Percentiles rank a stretch among this genome's conserved stretches.
phyloP scores from a whole-genome alignment of 2,888 invertebrate species.

The Carabus problematicus region DNA sequence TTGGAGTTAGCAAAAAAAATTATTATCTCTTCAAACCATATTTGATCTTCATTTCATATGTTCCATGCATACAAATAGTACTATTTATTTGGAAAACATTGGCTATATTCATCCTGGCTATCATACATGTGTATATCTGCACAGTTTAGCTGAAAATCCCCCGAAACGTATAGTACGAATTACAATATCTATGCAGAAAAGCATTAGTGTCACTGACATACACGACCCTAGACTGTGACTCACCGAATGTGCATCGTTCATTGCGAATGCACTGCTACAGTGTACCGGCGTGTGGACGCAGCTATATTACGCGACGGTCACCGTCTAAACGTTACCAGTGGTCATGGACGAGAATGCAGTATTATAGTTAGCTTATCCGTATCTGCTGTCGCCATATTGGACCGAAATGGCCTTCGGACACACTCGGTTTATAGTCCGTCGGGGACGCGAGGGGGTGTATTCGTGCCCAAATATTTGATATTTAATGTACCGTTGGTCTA shows the following conservation, averaged over 20 bases:
- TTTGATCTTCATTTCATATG: too few relatives aligned
- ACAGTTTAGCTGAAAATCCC: conserved; percentile 23
- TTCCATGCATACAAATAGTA: too few relatives aligned
- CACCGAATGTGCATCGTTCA: conserved; percentile 14
- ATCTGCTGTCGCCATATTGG: conserved; percentile 42
- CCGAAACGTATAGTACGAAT: conserved; percentile 38
- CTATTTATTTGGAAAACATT: too few relatives aligned
- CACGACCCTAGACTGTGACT: conserved; percentile 29
- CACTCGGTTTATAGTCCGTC: conserved; percentile 41
- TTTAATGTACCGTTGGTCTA: conserved; percentile 33
- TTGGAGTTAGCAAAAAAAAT: too few relatives aligned
- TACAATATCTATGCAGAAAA: conserved; percentile 25
- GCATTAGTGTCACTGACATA: conserved; percentile 28
- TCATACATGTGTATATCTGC: not conserved
- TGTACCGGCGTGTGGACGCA: conserved; percentile 1
- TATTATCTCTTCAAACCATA: too few relatives aligned
- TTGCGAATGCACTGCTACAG: not conserved
- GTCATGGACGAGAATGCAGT: conserved; percentile 33
- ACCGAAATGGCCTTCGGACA: conserved; percentile 36
- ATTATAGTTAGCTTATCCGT: conserved; percentile 42
- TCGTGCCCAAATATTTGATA: conserved; percentile 46
- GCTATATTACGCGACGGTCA: conserved; percentile 30
- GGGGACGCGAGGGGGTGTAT: conserved; percentile 39
- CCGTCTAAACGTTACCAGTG: conserved; percentile 22
- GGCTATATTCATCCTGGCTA: too few relatives aligned